Base-by-base conservation (phyloP, 2,113 vertebrate genomes). In the Alosa alosa region DNA sequence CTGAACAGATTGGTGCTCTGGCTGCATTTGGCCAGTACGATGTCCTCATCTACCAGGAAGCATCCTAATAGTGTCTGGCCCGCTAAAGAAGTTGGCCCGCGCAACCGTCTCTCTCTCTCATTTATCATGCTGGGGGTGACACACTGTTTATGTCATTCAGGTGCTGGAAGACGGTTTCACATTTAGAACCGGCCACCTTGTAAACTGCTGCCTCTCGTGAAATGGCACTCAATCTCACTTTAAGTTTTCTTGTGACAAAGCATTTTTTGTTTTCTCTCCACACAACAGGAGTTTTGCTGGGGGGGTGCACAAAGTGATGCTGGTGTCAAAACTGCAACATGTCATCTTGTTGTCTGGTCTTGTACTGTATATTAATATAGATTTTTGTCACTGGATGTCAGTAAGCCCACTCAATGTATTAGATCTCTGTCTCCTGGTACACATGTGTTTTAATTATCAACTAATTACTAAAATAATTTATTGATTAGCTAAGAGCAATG, bases 201-300 rank as follows among this genome's bases (percentile, higher is more conserved):
- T 36, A 78, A 78, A 78, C 72, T 36, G 72, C 72, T 78, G 72
- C 31, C 36, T 78, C 31, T 78, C 13, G 25, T 78, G 13, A 78
- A 78, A 78, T 78, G 10, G 72, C 72, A 78, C 72, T 78, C 72
- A 78, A 78, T 78, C 72, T 78, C 31, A 78, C 72, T 78, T 78
- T 39, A 78, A 39, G 72, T 39, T 78, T 78, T 78, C 36, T 78
- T 78, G 36, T 39, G 72, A 41, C 36, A 36, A 78, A 78, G 72
- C 72, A 78, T 31, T 39, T 78, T 78, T 78, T 31, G 1, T n/a
- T 20, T 20, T 60, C 18, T 11, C 64, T 15, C 64, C 18, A 39
- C 72, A 78, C 31, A 78, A 47, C 41, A 46, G 11, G 36, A 60
- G 36, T 39, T 78, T 36, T 78, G 72, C 31, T 75, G 68, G 41